Evolutionary conservation across 2,797 vertebrate species (phyloP).

Genomic region (Falco concolor): DNA sequence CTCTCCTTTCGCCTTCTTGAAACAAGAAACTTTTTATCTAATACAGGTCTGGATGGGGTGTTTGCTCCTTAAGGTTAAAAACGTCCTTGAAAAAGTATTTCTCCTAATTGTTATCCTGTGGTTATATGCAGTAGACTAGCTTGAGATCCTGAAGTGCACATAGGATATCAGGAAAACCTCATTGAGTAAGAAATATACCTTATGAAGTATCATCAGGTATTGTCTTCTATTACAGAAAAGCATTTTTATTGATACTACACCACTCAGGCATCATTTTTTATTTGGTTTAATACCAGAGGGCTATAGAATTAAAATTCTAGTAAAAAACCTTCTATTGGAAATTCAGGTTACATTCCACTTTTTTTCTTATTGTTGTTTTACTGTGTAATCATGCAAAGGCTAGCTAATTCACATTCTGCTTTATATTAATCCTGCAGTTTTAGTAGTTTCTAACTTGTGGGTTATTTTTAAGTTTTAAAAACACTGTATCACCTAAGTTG

Average conservation of each 20-base stretch:
- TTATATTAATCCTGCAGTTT: not conserved
- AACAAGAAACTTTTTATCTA: not conserved
- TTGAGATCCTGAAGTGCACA: not conserved
- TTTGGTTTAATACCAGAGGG: not conserved
- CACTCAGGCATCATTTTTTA: not conserved
- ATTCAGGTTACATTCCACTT: not conserved
- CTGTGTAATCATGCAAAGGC: not conserved
- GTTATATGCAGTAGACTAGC: not conserved
- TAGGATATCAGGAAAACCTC: not conserved
- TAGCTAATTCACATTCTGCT: not conserved
- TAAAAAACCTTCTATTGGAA: not conserved
- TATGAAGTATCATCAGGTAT: not conserved
- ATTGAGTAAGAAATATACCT: not conserved
- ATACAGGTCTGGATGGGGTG: not conserved
- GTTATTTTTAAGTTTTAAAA: not conserved
- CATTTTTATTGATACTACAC: not conserved
- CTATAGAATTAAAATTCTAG: not conserved
- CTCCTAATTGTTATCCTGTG: not conserved
- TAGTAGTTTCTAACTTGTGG: not conserved
- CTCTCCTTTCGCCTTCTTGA: not conserved
- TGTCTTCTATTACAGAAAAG: not conserved
- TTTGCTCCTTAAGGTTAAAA: not conserved
- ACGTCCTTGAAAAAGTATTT: not conserved
- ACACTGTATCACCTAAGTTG: fast-evolving
- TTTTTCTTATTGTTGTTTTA: not conserved